phyloP scores from a whole-genome alignment of 2,113 vertebrate species.

The Benitochromis conjunctus region DNA sequence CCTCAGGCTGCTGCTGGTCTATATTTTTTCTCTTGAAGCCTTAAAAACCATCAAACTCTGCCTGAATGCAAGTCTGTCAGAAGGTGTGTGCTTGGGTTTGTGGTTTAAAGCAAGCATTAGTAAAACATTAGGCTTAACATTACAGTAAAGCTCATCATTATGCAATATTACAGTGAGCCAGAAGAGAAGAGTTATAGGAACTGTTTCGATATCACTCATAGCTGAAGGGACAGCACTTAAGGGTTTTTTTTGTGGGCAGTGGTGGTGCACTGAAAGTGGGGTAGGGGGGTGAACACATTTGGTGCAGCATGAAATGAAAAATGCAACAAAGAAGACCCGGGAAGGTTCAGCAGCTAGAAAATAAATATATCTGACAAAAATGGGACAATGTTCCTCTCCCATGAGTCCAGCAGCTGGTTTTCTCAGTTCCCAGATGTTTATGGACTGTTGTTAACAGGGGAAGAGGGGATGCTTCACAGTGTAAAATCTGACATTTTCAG shows the following conservation, averaged over 20 bases:
- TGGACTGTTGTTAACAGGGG: not conserved
- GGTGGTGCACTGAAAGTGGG: not conserved
- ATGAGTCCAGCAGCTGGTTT: not conserved
- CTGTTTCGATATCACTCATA: not conserved
- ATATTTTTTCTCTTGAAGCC: not conserved
- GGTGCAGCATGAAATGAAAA: not conserved
- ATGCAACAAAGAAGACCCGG: not conserved
- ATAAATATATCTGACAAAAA: not conserved
- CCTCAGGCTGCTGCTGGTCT: not conserved
- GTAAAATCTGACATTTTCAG: not conserved
- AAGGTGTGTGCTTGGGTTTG: not conserved
- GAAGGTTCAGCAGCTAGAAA: not conserved
- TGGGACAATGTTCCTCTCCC: not conserved
- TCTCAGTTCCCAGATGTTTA: not conserved
- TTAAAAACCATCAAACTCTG: not conserved
- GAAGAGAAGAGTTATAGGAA: not conserved
- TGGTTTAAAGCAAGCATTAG: not conserved
- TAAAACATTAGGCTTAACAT: not conserved
- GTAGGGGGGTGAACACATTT: not conserved
- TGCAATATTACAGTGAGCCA: not conserved
- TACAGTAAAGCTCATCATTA: not conserved
- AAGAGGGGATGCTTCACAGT: not conserved
- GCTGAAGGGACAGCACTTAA: not conserved
- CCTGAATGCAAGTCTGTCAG: not conserved
- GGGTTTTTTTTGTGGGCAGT: not conserved